A percentile compares a stretch with the other conserved stretches of the same genome.
These are phyloP conservation scores for Carposina sasakii DNA, from an alignment of 1,140 invertebrate genomes.

Conservation along the genomic window DNA sequence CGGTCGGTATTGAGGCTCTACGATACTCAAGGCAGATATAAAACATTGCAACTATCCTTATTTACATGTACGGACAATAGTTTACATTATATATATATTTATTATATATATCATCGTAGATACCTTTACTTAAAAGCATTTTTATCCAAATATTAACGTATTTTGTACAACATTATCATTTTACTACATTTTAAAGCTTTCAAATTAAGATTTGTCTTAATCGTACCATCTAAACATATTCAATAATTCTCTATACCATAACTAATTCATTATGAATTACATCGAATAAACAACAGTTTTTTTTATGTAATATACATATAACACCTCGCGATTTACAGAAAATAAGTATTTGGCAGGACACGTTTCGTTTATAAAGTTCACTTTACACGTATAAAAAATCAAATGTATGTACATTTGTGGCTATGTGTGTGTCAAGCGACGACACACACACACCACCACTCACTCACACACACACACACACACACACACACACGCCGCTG, in stretches of 20 bases:
- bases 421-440: too few relatives aligned
- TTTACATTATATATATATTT: too few relatives aligned
- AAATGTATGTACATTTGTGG: too few relatives aligned
- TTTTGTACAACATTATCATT: constrained; percentile 45
- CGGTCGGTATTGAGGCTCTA: too few relatives aligned
- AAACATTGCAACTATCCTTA: too few relatives aligned
- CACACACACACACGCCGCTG: too few relatives aligned
- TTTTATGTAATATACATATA: constrained; percentile 10
- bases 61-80: too few relatives aligned
- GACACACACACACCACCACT: too few relatives aligned
- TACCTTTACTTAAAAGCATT: constrained; percentile 27
- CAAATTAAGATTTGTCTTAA: constrained; percentile 59
- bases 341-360: constrained; percentile 21
- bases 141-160: constrained; percentile 41
- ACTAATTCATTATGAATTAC: constrained; percentile 27
- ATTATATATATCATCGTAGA: too few relatives aligned
- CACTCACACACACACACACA: too few relatives aligned
- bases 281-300: constrained; percentile 15
- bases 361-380: constrained; percentile 22
- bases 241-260: constrained; percentile 21
- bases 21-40: too few relatives aligned
- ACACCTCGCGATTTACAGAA: constrained; percentile 13
- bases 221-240: constrained; percentile 36
- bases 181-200: constrained; percentile 60
- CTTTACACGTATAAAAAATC: too few relatives aligned